Evolutionary conservation across 1,140 invertebrate species (phyloP).

Genomic region (Xylocopa sonorina): DNA sequence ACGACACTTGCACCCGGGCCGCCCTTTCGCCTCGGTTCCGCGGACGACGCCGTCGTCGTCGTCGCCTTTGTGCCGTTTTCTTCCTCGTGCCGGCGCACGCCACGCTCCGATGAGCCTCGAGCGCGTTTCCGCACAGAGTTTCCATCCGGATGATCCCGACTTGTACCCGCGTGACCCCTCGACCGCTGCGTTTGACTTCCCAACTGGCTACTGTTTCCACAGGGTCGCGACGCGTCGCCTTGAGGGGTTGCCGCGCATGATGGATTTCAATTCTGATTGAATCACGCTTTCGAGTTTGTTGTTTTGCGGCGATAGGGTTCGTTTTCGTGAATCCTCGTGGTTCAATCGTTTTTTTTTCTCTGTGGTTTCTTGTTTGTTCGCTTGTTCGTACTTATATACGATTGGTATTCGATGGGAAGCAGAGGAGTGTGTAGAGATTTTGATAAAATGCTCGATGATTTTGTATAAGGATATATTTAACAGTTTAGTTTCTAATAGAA

Average conservation of each 20-base stretch:
- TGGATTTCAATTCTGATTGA: not conserved
- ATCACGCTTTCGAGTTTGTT: not conserved
- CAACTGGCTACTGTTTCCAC: constrained; percentile 13
- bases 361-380: no score
- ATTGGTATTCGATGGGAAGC: not conserved
- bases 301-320: not conserved
- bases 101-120: constrained; percentile 51
- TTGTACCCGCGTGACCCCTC: not conserved
- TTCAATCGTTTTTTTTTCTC: not conserved
- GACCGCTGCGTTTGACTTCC: not conserved
- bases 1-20: constrained; percentile 77
- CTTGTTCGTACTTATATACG: no score
- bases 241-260: not conserved
- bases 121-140: constrained; percentile 57
- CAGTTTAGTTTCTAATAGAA: no score
- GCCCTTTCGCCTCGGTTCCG: constrained; percentile 65
- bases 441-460: no score
- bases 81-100: not conserved
- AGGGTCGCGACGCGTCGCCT: no score
- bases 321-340: not conserved
- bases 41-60: constrained; percentile 40
- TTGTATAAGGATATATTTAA: no score
- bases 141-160: constrained; percentile 58
- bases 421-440: not conserved
- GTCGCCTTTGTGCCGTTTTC: constrained; percentile 58